Conservation (phyloP, 2,888 invertebrate genomes). For the Myathropa florea region DNA sequence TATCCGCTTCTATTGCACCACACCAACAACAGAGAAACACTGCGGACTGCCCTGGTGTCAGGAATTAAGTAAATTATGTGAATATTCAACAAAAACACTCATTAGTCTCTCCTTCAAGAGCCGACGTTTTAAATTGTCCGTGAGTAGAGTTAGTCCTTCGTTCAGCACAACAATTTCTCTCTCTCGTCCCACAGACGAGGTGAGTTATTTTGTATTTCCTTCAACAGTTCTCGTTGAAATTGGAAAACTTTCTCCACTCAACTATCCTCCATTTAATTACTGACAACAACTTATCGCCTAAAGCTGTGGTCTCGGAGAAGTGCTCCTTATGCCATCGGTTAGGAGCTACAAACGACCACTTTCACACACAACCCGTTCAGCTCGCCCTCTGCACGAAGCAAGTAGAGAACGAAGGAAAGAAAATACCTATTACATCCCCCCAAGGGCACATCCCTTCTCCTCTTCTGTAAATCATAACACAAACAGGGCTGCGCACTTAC, state of each 20-base stretch:
- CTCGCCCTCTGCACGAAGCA: background rate
- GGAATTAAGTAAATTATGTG: constrained; percentile 25
- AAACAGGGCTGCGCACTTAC: constrained; percentile 73
- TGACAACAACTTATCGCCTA: constrained; percentile 35
- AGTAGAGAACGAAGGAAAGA: background rate
- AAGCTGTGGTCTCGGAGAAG: constrained; percentile 12
- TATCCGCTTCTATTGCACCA: no score
- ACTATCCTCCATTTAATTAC: constrained; percentile 21
- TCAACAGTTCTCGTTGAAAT: constrained; percentile 24
- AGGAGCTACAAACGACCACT: constrained; percentile 34
- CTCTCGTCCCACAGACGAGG: background rate
- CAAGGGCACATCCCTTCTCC: constrained; percentile 30
- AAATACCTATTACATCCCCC: constrained; percentile 1
- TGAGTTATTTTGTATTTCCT: background rate
- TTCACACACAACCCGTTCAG: background rate
- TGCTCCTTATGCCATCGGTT: constrained; percentile 36
- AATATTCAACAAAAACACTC: constrained; percentile 9
- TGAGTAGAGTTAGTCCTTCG: background rate
- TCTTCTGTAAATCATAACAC: constrained; percentile 13
- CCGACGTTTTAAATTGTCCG: constrained; percentile 7
- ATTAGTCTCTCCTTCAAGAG: constrained; percentile 6
- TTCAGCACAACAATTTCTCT: background rate
- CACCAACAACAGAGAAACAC: no score
- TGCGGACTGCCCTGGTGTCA: background rate
- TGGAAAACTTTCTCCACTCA: constrained; percentile 53